A percentile compares a stretch with the other conserved stretches of the same genome.
Conservation (phyloP, 1,140 invertebrate genomes). For the Gonatopus flavifemur region DNA sequence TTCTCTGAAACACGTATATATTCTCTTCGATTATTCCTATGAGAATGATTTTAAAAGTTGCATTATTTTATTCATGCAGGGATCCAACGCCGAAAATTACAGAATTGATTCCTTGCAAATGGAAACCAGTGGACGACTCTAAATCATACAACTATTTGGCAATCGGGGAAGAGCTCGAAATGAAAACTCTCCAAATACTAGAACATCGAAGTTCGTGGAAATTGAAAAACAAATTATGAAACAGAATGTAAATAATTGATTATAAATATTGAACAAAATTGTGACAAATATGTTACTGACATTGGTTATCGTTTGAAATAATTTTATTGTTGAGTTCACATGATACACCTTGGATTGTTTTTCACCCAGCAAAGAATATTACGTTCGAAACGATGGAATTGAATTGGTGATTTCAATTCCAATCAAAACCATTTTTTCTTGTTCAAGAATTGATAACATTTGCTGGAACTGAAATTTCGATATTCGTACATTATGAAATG, state of each 20-base stretch:
- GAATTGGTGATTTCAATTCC: no score
- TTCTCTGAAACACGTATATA: neutral
- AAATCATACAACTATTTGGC: constrained; percentile 19
- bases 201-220: constrained; percentile 20
- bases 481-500: no score
- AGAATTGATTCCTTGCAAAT: constrained; percentile 12
- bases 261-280: no score
- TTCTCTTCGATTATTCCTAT: constrained; percentile 2
- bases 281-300: no score
- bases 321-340: no score
- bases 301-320: no score
- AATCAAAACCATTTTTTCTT: no score
- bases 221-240: constrained; percentile 21
- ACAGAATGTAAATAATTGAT: neutral
- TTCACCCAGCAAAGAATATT: no score
- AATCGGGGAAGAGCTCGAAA: constrained; percentile 17
- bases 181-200: constrained; percentile 10
- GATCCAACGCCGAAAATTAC: constrained; percentile 24
- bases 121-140: constrained; percentile 19
- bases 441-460: no score
- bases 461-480: no score
- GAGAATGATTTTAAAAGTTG: neutral
- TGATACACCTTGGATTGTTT: no score
- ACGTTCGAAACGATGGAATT: no score
- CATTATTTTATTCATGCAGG: constrained; percentile 8